Evolutionary conservation across 2,888 invertebrate species (phyloP), one percentile per base, ranked within the genome.

Genomic region (Pseudococcus longispinus): DNA sequence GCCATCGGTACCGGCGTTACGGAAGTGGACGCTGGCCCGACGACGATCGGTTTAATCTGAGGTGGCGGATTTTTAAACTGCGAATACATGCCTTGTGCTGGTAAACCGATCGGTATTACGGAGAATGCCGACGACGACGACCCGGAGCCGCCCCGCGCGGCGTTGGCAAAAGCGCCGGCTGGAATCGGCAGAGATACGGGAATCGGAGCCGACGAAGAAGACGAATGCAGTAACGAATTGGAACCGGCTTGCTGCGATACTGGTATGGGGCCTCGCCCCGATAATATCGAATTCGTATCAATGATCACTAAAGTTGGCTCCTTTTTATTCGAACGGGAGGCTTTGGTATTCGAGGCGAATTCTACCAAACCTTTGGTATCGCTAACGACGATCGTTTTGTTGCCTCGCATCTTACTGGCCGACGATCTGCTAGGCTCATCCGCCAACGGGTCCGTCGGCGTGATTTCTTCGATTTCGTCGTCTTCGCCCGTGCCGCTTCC

Each of bases 291-390:
- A 91, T 95, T 95, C 15, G 95, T 95, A 90, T 96, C 95, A 89
- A 96, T 95, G 84, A 96, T 95, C 46, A 95, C 95, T 89, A 95
- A 91, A 9, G 95, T 95, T 0, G 95, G 94, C 90, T 96, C 94
- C 89, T 95, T 94, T 90, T 94, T 93, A 83, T 92, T 92, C 83
- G 92, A 91, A 80, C 91, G 91, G 6, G 90, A 90, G 86, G 90
- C 90, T 89, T 92, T 92, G 65, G 93, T 92, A 89, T 93, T 94
- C 18, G 93, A 92, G 13, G 95, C 94, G 89, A 95, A 94, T 90
- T 94, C 94, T 2, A 94, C 94, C 88, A 94, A 91, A 87, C 93
- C 92, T 90, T 94, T 95, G 1, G 95, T 94, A 89, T 95, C 94
- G 90, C 93, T 95, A 0, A 95, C 94, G 80, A 94, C 93, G 88